These are phyloP conservation scores for Synergus japonicus DNA, from an alignment of 2,888 invertebrate species.

Conservation along the genomic window DNA sequence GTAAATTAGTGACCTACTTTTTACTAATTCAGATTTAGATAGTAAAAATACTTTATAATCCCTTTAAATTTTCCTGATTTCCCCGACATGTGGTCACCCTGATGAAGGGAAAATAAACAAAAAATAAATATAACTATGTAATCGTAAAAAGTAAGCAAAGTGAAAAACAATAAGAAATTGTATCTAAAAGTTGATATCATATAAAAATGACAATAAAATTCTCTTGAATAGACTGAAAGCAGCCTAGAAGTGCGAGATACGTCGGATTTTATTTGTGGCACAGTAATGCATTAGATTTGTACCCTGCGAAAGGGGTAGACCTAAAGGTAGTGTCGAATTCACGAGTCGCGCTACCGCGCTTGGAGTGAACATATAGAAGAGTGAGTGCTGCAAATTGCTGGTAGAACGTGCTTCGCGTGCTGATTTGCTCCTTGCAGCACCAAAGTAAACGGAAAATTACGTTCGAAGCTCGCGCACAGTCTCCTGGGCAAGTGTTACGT, in stretches of 20 bases:
- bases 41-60: too few species aligned
- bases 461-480: constrained; percentile 42
- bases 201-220: not conserved
- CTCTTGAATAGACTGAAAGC: not conserved
- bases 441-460: constrained; percentile 62
- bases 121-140: too few species aligned
- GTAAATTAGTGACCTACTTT: too few species aligned
- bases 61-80: too few species aligned
- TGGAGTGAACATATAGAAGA: constrained; percentile 13
- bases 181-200: not conserved
- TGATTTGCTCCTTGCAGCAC: constrained; percentile 61
- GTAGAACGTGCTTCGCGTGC: constrained; percentile 65
- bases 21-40: too few species aligned
- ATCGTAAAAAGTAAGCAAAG: too few species aligned
- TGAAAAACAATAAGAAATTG: too few species aligned
- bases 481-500: constrained; percentile 31
- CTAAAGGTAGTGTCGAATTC: constrained; percentile 34
- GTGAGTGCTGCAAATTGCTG: constrained; percentile 70
- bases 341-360: constrained; percentile 24
- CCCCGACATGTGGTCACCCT: too few species aligned
- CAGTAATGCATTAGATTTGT: constrained; percentile 2
- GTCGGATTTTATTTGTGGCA: constrained; percentile 12
- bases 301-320: not conserved
- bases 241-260: not conserved
- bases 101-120: too few species aligned